Evolutionary conservation across 2,113 vertebrate species (phyloP), one percentile per base, ranked within the genome.

Genomic region (Microtus montanus): DNA sequence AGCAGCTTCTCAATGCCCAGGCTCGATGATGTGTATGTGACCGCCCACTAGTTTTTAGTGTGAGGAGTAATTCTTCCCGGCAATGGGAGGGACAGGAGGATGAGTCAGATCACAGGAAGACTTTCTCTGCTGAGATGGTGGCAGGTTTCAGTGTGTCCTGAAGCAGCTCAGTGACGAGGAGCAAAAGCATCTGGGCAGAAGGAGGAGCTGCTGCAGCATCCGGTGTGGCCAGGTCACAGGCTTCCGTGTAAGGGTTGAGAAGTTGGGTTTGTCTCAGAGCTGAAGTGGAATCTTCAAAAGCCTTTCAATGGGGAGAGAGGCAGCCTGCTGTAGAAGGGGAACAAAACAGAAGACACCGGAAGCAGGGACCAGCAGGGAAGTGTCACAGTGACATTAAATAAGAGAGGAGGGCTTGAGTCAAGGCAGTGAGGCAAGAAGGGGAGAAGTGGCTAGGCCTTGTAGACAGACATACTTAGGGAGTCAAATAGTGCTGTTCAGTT

Each of bases 241-340:
- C 26, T 6, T 70, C 41, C 7, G 41, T 24, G 12, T 15, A 2
- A 19, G 2, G 41, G 28, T 13, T 38, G 70, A 70, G 78, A 68
- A 6, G 28, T 54, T n/a, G 44, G 20, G 13, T 77, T 92, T 44
- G 49, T 89, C 78, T 47, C 47, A 84, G 70, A 68, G 49, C 14
- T n/a, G 9, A 38, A 20, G 61, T 3, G 38, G 19, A 75, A 28
- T 8, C 44, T 41, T 70, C 8, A 17, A 44, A 41, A 28, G 38
- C 1, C 20, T 30, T 54, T 82, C 44, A 64, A 1, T 1, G 0
- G 0, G 33, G n/a, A 35, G 17, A 22, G 6, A n/a, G 41, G 30
- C 28, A 26, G 63, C 33, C 73, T 47, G 8, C 19, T 87, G n/a
- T 47, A 3, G 63, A 44, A 30, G 2, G 41, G 33, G 38, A 63